Conservation (phyloP, 2,113 vertebrate species). For the Macrotus californicus region DNA sequence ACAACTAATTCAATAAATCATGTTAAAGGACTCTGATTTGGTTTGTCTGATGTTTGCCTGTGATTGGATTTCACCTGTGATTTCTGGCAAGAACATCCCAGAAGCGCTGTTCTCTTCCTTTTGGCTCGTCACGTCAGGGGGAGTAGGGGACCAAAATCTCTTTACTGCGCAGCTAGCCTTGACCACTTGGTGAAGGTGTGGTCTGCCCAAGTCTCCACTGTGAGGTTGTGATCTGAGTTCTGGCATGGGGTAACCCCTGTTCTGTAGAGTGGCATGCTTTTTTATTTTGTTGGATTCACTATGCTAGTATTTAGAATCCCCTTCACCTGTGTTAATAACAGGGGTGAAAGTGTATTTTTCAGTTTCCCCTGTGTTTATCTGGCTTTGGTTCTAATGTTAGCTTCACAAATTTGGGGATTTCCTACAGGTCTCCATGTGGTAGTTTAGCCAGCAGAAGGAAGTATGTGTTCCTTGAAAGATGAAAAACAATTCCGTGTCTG, state of each 20-base stretch:
- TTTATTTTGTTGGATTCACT: background rate
- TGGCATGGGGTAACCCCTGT: background rate
- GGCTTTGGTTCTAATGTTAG: background rate
- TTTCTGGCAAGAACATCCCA: background rate
- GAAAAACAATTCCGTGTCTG: background rate
- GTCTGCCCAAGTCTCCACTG: background rate
- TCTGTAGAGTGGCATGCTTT: background rate
- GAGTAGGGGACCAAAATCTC: background rate
- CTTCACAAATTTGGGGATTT: background rate
- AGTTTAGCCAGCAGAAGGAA: background rate
- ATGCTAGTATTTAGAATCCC: background rate
- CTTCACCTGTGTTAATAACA: background rate
- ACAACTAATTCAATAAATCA: background rate
- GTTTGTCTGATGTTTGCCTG: background rate
- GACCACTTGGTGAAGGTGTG: background rate
- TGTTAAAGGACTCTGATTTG: background rate
- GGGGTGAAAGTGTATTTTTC: background rate
- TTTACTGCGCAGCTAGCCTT: background rate
- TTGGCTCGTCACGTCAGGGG: rapidly evolving
- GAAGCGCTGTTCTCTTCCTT: background rate
- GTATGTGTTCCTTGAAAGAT: background rate
- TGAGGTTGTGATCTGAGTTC: background rate
- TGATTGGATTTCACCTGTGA: background rate
- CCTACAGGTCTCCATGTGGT: background rate
- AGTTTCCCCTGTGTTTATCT: background rate